These are phyloP conservation scores for Aricia agestis DNA, from an alignment of 1,140 invertebrate species.

Conservation along the genomic window DNA sequence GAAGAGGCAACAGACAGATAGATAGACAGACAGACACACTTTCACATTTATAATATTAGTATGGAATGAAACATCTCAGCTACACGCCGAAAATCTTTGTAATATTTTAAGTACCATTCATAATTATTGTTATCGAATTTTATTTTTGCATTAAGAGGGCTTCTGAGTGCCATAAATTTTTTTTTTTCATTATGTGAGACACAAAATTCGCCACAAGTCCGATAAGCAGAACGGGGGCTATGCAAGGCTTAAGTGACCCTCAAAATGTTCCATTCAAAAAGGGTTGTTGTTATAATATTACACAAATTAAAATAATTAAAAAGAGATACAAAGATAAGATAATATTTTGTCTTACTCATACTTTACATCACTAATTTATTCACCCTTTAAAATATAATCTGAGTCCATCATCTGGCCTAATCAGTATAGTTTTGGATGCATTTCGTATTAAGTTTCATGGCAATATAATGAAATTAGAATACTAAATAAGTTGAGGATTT, in stretches of 20 bases:
- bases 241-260: neutral
- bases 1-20: too few species aligned
- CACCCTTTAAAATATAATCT: slow-evolving; percentile 7
- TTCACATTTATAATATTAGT: too few species aligned
- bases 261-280: neutral
- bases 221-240: neutral
- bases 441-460: neutral
- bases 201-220: neutral
- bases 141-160: too few species aligned
- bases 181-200: neutral
- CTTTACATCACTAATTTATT: slow-evolving; percentile 3
- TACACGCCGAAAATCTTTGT: too few species aligned
- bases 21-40: too few species aligned
- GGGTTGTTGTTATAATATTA: slow-evolving; percentile 1
- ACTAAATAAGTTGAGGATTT: too few species aligned
- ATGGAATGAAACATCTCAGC: too few species aligned
- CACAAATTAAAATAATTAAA: slow-evolving; percentile 14
- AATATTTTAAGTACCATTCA: too few species aligned
- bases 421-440: neutral
- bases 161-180: too few species aligned
- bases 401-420: neutral
- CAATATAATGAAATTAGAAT: too few species aligned
- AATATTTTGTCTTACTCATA: slow-evolving; percentile 14
- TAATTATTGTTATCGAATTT: too few species aligned
- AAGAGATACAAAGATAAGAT: slow-evolving; percentile 13